Percentiles rank a stretch among this genome's conserved stretches.
These are phyloP conservation scores for Micropoecilia bifurca DNA, from an alignment of 2,797 vertebrate species.

Conservation along the genomic window DNA sequence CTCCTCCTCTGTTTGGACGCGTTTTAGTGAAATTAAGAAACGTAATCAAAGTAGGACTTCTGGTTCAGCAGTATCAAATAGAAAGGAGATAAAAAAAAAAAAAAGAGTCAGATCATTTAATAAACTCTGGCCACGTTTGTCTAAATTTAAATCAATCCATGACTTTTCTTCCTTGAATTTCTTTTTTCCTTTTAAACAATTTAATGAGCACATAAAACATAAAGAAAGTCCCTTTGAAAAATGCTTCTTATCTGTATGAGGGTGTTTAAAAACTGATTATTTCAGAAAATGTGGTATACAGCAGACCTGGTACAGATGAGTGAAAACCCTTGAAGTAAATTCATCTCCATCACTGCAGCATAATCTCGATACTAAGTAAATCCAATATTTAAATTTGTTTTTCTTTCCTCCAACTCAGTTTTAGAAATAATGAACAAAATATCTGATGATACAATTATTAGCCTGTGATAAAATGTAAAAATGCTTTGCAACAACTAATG, in stretches of 20 bases:
- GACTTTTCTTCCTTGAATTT: constrained; percentile 27
- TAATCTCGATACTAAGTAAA: no score
- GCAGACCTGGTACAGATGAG: background rate
- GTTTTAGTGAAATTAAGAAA: background rate
- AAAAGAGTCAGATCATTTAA: background rate
- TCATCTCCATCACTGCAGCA: background rate
- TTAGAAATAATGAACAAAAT: background rate
- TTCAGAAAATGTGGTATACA: background rate
- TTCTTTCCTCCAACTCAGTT: no score
- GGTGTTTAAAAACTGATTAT: constrained; percentile 5
- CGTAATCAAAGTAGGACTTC: background rate
- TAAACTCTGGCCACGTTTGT: constrained; percentile 54
- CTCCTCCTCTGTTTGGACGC: no score
- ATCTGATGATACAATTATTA: background rate
- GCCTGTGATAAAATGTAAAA: background rate
- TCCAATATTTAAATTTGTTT: no score
- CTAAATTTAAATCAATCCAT: constrained; percentile 23
- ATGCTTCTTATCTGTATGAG: constrained; percentile 30
- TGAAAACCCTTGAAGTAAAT: background rate
- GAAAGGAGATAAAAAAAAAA: background rate
- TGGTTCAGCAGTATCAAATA: background rate
- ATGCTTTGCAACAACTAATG: background rate
- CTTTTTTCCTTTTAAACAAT: background rate
- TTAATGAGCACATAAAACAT: constrained; percentile 23
- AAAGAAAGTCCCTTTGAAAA: constrained; percentile 23